Base-by-base conservation (phyloP, 2,888 invertebrate species). In the Ectemnius cavifrons region DNA sequence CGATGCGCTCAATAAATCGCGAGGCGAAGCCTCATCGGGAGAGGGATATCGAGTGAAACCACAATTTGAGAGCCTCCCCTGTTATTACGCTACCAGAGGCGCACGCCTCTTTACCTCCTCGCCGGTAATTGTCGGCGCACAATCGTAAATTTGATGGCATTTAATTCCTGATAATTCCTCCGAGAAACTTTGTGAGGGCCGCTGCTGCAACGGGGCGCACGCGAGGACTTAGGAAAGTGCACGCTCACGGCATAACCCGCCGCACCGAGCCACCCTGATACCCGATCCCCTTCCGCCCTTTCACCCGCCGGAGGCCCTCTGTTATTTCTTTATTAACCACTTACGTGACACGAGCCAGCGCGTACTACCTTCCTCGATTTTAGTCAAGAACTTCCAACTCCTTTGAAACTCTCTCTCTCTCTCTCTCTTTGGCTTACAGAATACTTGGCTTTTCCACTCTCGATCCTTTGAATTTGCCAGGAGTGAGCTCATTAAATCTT, bases 131-230 rank as follows among this genome's bases (percentile, higher is more conserved):
- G 78, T 66, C 78, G 79, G 79, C 82, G 82, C 77, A 77, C 82
- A 86, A 83, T 86, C 85, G 85, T 78, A 85, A 83, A 86, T 86
- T 85, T 85, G 84, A 85, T 85, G 79, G 83, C 81, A 82, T 88
- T 88, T 88, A 87, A 88, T 88, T 87, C 84, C 84, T 79, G 82
- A 86, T 85, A 84, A 88, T 87, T 85, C 37, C 37, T 80, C 65
- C 65, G 74, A 52, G 52, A 73, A 81, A 80, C 77, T 80, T 79
- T 64, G 73, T 71, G 70, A 67, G 62, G 49, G 46, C 56, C 46
- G 18, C 37, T 37, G 37, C 37, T 37, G 62, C 64, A 11, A 37
- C 49, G 57, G 45, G 37, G 47, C 67, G 57, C 76, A 71, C 77
- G 77, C 73, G 73, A 78, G 56, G 37, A 63, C 20, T 49, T 16